Percentiles rank a stretch among this genome's conserved stretches.
phyloP scores from a whole-genome alignment of 1,140 invertebrate genomes.

The Drosophila melanogaster region Release_6_plus_ISO1_MT NC_004354.4:12462001-12462500 shows the following conservation, averaged over 20 bases:
- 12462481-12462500: slow-evolving; percentile 23
- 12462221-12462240: not conserved
- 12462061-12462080: too few relatives aligned
- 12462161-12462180: not conserved
- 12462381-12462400: slow-evolving; percentile 51
- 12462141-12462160: too few relatives aligned
- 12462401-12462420: slow-evolving; percentile 31
- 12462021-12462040: too few relatives aligned
- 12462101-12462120: too few relatives aligned
- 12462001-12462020: too few relatives aligned
- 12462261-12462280: not conserved
- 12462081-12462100: too few relatives aligned
- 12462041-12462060: too few relatives aligned
- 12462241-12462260: not conserved
- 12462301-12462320: slow-evolving; percentile 35
- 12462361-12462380: slow-evolving; percentile 61
- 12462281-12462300: slow-evolving; percentile 11
- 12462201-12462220: not conserved
- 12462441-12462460: slow-evolving; percentile 4
- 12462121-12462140: too few relatives aligned
- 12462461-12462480: slow-evolving; percentile 8
- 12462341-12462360: slow-evolving; percentile 14
- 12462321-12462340: slow-evolving; percentile 8
- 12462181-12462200: not conserved
- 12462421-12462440: slow-evolving; percentile 60